phyloP scores from a whole-genome alignment of 2,888 invertebrate genomes.

The Tetanocera ferruginea region DNA sequence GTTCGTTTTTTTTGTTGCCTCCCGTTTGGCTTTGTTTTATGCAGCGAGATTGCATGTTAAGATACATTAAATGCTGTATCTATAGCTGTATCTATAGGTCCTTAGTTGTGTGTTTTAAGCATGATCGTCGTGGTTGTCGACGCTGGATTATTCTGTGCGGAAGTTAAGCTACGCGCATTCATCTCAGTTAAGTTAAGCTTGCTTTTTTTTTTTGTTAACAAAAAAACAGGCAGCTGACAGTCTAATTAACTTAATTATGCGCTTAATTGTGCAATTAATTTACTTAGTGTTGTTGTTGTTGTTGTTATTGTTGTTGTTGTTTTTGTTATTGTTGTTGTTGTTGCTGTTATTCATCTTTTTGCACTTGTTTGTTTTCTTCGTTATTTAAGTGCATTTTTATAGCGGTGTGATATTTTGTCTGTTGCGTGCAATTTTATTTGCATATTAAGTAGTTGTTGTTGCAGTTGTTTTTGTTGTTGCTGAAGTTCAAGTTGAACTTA shows the following conservation, averaged over 20 bases:
- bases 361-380: conserved; percentile 25
- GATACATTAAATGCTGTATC: conserved; percentile 10
- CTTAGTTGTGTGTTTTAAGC: neutral
- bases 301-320: neutral
- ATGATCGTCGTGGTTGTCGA: neutral
- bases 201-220: neutral
- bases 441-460: neutral
- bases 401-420: neutral
- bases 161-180: neutral
- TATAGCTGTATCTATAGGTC: neutral
- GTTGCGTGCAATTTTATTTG: neutral
- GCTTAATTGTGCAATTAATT: conserved; percentile 24
- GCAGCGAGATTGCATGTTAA: conserved; percentile 7
- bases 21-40: neutral
- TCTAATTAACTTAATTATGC: conserved; percentile 29
- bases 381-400: conserved; percentile 33
- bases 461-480: neutral
- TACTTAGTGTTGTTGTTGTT: conserved; percentile 17
- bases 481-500: conserved; percentile 29
- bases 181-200: neutral
- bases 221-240: neutral
- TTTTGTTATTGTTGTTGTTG: conserved; percentile 27
- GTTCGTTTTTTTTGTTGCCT: neutral
- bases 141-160: neutral
- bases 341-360: conserved; percentile 5